phyloP scores from a whole-genome alignment of 1,140 invertebrate genomes.

The Melitaea cinxia region DNA sequence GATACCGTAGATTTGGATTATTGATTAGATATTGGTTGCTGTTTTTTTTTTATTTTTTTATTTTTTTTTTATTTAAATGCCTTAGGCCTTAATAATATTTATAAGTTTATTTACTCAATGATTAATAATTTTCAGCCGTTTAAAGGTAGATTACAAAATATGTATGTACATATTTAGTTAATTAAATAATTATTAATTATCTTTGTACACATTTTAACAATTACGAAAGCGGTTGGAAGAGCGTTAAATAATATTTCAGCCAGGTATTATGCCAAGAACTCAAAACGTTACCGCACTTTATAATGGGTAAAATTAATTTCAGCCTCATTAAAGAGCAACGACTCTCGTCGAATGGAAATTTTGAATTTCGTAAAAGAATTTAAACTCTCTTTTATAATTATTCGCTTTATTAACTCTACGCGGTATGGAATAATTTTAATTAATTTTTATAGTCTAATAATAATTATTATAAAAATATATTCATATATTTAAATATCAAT shows the following conservation, averaged over 20 bases:
- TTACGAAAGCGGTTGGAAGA: background rate
- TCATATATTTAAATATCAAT: no score
- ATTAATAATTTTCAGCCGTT: no score
- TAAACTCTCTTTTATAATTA: conserved; percentile 7
- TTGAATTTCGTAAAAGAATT: conserved; percentile 25
- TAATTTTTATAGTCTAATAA: background rate
- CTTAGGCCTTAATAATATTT: no score
- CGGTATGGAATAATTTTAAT: background rate
- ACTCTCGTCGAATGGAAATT: conserved; percentile 21
- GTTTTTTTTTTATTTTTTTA: no score
- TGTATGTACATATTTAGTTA: background rate
- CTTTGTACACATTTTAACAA: conserved; percentile 12
- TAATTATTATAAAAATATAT: no score
- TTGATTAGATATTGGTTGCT: no score
- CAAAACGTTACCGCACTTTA: conserved; percentile 14
- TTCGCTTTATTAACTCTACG: conserved; percentile 9
- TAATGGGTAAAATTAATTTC: conserved; percentile 32
- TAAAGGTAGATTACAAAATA: conserved; percentile 2
- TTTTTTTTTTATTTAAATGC: no score
- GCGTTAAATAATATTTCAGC: conserved; percentile 9
- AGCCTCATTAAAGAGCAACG: conserved; percentile 18
- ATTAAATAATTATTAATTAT: conserved; percentile 4
- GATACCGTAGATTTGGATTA: no score
- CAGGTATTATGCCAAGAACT: conserved; percentile 15
- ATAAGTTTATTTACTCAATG: no score